Conservation (phyloP, 2,888 invertebrate genomes). For the Exocentrus adspersus region DNA sequence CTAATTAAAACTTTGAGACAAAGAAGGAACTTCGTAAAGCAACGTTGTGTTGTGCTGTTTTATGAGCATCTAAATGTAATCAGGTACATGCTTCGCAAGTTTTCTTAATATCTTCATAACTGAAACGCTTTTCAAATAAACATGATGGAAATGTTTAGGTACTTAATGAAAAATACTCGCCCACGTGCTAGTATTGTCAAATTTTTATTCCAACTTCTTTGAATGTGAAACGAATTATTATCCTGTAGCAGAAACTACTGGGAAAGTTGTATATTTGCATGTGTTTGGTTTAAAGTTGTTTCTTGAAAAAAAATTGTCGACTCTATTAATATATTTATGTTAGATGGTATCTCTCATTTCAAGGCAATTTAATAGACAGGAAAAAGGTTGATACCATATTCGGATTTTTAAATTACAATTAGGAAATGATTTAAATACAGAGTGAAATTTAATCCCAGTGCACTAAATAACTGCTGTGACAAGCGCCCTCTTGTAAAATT, state of each 20-base stretch:
- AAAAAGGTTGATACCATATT: not conserved
- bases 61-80: not conserved
- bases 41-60: not conserved
- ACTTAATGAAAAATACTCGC: no score
- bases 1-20: constrained; percentile 7
- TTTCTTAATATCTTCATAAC: not conserved
- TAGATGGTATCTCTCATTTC: not conserved
- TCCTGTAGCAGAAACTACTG: no score
- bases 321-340: no score
- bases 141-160: no score
- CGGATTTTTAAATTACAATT: not conserved
- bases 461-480: no score
- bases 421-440: constrained; percentile 1
- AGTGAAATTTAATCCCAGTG: not conserved
- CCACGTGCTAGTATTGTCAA: not conserved
- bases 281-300: no score
- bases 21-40: not conserved
- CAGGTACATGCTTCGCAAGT: not conserved
- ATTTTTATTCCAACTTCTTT: not conserved
- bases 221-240: no score
- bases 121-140: no score
- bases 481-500: no score
- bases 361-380: not conserved
- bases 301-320: no score
- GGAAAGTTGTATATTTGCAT: no score